Evolutionary conservation across 2,797 vertebrate genomes (phyloP).

Genomic region (Micrastur ruficollis): DNA sequence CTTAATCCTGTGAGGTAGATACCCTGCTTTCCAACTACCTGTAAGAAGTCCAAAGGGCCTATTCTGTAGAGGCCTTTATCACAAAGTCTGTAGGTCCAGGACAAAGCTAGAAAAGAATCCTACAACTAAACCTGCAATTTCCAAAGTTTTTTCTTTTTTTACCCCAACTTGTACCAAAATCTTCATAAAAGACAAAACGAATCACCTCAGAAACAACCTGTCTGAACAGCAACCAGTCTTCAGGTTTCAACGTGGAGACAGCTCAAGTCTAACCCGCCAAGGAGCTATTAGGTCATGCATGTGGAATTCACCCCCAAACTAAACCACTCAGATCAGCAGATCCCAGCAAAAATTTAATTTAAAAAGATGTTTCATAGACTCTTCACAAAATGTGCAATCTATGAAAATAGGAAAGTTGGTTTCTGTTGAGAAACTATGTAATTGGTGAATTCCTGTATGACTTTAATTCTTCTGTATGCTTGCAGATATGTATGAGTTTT

Average conservation of each 20-base stretch:
- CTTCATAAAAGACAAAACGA: neutral
- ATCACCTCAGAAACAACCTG: neutral
- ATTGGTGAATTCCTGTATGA: neutral
- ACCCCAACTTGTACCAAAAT: neutral
- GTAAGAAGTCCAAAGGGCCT: neutral
- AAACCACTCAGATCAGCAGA: neutral
- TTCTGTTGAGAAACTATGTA: neutral
- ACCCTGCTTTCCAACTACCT: neutral
- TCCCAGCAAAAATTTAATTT: neutral
- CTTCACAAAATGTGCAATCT: neutral
- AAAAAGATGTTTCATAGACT: neutral
- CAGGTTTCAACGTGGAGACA: neutral
- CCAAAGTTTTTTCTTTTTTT: neutral
- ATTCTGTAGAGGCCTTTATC: neutral
- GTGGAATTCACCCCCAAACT: neutral
- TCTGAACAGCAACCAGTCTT: neutral
- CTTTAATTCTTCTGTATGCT: neutral
- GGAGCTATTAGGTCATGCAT: neutral
- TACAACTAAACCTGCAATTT: neutral
- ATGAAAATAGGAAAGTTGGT: neutral
- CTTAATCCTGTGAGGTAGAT: neutral
- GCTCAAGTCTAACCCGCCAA: neutral
- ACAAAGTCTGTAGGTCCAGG: neutral
- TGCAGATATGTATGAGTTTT: neutral
- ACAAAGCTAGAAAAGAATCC: neutral